Base-by-base conservation (phyloP, 2,888 invertebrate genomes). In the Cabera pusaria region DNA sequence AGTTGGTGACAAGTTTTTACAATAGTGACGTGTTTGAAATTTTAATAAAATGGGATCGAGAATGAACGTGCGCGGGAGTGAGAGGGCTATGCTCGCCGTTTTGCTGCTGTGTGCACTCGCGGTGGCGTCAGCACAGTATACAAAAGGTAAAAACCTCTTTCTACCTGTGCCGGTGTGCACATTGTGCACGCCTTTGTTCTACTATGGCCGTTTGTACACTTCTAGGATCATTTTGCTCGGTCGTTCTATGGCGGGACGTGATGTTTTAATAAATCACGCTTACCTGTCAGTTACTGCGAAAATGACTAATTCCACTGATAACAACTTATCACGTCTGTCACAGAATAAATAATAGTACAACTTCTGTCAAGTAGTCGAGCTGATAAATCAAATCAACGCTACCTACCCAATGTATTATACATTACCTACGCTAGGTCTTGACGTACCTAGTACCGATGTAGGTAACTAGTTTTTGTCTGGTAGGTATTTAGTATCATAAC, bases 111-210 rank as follows among this genome's bases (percentile, higher is more conserved):
- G 72, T 59, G 72, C 67, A 70, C 61, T 79, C 49, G 79, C 75
- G 47, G 66, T 76, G 67, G 85, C 85, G 77, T 80, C 80, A 59
- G 73, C 83, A 67, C 78, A 84, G 65, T 82, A 78, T 64, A 79
- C 82, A 70, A 85, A 86, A 87, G 86, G 86, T 85, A 76, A 76
- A 75, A 78, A 74, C 69, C 60, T 61, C 70, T 71, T 75, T 71
- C 69, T 73, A 78, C 83, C 80, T 82, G 81, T 71, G 72, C 64
- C 57, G 59, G 70, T 71, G 72, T 71, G 65, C 58, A 63, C 52
- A 50, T 52, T 62, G 33, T 34, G 39, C 35, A 54, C 52, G 68
- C 75, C 77, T 82, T 83, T 53, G 80, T 83, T 82, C 75, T 70
- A n/a, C n/a, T n/a, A 68, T 63, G 44, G 56, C 57, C 75, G 72